A percentile compares a stretch with the other conserved stretches of the same genome.
phyloP scores from a whole-genome alignment of 2,888 invertebrate species.

The Bellardia pandia region DNA sequence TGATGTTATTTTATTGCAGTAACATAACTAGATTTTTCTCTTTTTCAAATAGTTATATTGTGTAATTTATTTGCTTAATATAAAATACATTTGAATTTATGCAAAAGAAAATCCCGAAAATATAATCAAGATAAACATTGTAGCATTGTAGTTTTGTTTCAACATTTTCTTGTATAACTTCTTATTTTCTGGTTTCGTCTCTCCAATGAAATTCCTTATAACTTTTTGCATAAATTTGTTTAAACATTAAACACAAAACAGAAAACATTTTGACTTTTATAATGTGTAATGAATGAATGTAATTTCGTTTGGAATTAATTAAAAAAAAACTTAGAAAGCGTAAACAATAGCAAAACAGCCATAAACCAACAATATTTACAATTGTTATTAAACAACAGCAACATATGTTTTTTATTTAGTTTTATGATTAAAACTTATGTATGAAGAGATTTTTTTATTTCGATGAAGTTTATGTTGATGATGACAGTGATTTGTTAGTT shows the following conservation, averaged over 20 bases:
- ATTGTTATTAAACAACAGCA: neutral
- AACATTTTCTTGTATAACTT: too few relatives aligned
- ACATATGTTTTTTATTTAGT: neutral
- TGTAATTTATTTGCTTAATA: too few relatives aligned
- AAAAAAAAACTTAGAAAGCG: constrained; percentile 19
- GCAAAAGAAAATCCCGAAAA: too few relatives aligned
- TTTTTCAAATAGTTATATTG: too few relatives aligned
- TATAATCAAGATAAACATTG: too few relatives aligned
- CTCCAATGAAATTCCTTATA: neutral
- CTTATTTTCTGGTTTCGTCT: too few relatives aligned
- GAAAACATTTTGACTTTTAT: neutral
- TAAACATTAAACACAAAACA: neutral
- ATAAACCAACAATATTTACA: neutral
- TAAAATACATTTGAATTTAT: too few relatives aligned
- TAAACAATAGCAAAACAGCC: constrained; percentile 26
- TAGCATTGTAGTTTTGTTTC: too few relatives aligned
- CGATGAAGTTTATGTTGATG: neutral
- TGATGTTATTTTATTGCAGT: too few relatives aligned
- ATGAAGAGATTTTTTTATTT: neutral
- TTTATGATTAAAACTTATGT: neutral
- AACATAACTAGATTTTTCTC: too few relatives aligned
- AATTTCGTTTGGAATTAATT: neutral
- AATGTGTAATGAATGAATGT: neutral
- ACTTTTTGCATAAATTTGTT: neutral
- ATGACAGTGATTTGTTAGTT: constrained; percentile 4